phyloP scores from a whole-genome alignment of 2,113 vertebrate genomes.

The Poeciliopsis retropinna region DNA sequence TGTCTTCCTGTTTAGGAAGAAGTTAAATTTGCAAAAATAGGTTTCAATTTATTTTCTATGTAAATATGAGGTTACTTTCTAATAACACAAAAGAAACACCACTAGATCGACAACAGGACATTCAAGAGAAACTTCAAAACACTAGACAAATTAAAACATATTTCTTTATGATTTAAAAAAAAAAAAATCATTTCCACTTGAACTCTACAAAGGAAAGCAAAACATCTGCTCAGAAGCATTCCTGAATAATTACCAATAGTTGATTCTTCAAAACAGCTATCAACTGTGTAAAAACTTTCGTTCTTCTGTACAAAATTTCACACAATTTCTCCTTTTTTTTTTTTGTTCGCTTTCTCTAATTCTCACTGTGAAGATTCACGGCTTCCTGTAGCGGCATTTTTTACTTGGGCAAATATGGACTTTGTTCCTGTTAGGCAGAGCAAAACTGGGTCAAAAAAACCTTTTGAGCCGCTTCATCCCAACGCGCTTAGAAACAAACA shows the following conservation, averaged over 20 bases:
- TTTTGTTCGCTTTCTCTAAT: not conserved
- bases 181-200: not conserved
- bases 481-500: conserved; percentile 9
- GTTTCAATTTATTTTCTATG: too few species aligned
- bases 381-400: not conserved
- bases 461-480: conserved; percentile 20
- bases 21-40: too few species aligned
- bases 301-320: not conserved
- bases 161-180: not conserved
- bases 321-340: not conserved
- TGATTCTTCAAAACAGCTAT: not conserved
- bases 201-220: not conserved
- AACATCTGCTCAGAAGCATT: not conserved
- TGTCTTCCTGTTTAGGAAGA: not conserved
- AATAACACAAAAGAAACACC: too few species aligned
- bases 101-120: not conserved
- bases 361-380: not conserved
- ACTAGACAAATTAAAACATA: not conserved
- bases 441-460: conserved; percentile 38
- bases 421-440: conserved; percentile 34
- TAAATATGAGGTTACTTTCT: too few species aligned
- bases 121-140: not conserved
- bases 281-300: too few species aligned
- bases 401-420: conserved; percentile 48
- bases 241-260: not conserved